Evolutionary conservation across 2,888 invertebrate species (phyloP), one percentile per base, ranked within the genome.

Genomic region (Leuctra nigra): DNA sequence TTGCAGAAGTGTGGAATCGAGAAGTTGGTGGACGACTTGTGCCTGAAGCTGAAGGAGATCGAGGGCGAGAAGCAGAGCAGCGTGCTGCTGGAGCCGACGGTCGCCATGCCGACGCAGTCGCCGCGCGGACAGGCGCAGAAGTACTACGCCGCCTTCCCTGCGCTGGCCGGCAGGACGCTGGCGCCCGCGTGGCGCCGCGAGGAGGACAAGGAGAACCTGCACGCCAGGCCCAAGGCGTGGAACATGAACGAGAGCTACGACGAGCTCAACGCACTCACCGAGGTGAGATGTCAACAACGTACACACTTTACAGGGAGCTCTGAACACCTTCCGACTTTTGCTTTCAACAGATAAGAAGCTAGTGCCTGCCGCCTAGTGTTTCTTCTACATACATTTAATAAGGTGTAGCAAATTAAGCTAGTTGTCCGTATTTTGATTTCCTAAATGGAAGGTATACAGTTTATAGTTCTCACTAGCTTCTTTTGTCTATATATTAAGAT

Each of bases 21-120:
- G 76, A 81, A 81, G 68, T 78, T 91, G 71, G 86, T 91, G 64
- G 88, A 90, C 73, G 89, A 91, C 76, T 77, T 91, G 69, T 87
- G 87, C 73, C 80, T 79, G 65, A 84, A 84, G 74, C 76, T 90
- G 67, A 84, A 86, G 72, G 83, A 87, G 72, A 79, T 84, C 66
- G 83, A 82, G 67, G 72, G 66, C 56, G 62, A 63, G 60, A 64
- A 50, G 58, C 60, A 60, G 35, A 61, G 59, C 35, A 59, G 53
- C 41, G 59, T 58, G 24, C n/a, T 54, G 54, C 60, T 53, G 44
- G 61, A 23, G 39, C 53, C 55, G 23, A 47, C 39, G 46, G 20
- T 33, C 44, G 53, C 24, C 55, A 54, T 39, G 33, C 41, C 53
- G 41, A 38, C 57, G 54, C 54, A 64, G 52, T 65, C 66, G 24